phyloP scores from a whole-genome alignment of 2,888 invertebrate species.

The Ichneumoninae sp. region DNA sequence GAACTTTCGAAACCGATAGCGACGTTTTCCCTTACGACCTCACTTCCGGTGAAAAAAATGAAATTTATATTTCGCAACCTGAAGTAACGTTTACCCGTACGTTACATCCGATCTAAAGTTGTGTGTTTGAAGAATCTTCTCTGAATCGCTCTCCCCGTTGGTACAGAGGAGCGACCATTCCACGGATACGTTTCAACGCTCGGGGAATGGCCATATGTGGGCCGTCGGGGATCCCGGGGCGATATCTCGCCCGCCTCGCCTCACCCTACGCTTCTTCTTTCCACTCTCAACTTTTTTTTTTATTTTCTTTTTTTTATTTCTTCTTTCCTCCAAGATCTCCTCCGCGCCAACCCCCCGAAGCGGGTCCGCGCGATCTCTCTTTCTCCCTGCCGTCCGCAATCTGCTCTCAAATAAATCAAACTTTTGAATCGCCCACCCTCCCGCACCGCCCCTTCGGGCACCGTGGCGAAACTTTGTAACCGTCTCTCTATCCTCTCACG shows the following conservation, averaged over 20 bases:
- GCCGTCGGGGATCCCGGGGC: constrained; percentile 73
- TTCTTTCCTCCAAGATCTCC: constrained; percentile 19
- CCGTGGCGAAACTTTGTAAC: constrained; percentile 79
- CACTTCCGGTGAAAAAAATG: too few relatives aligned
- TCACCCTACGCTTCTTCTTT: constrained; percentile 59
- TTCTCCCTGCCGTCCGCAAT: constrained; percentile 79
- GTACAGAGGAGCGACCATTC: constrained; percentile 27
- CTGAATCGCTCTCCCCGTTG: background rate
- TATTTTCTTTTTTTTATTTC: constrained; percentile 57
- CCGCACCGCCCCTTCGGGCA: constrained; percentile 65
- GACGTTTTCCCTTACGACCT: too few relatives aligned
- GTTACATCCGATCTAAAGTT: too few relatives aligned
- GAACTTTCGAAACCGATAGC: too few relatives aligned
- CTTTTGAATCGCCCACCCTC: constrained; percentile 80
- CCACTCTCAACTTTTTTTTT: constrained; percentile 59
- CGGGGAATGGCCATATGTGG: constrained; percentile 71
- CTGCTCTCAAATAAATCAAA: constrained; percentile 84
- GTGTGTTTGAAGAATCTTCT: background rate
- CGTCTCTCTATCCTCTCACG: constrained; percentile 49
- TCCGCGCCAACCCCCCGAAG: constrained; percentile 27
- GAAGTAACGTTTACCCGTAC: too few relatives aligned
- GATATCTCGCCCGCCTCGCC: constrained; percentile 67
- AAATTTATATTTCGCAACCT: too few relatives aligned
- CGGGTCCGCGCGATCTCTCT: constrained; percentile 51
- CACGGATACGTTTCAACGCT: constrained; percentile 54